phyloP scores from a whole-genome alignment of 2,797 vertebrate species.

The Sebastes baramenuke region DNA sequence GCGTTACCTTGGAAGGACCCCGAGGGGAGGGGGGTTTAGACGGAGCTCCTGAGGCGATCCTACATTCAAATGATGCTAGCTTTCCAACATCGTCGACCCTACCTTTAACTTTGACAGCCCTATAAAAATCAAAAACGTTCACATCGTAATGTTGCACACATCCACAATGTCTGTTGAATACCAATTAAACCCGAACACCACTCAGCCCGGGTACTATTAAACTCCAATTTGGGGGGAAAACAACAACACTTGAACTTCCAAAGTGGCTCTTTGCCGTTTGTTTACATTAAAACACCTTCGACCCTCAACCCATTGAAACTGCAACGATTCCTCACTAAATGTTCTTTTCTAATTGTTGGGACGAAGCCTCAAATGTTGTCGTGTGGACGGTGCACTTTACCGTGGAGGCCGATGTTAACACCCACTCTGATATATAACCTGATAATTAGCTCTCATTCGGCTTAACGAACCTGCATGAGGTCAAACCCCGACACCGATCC shows the following conservation, averaged over 20 bases:
- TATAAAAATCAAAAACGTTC: not conserved
- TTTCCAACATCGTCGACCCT: too few species aligned
- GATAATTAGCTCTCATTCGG: not conserved
- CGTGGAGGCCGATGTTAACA: not conserved
- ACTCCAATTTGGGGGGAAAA: not conserved
- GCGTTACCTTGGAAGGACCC: too few species aligned
- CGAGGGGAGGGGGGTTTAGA: too few species aligned
- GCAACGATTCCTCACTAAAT: not conserved
- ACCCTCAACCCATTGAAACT: not conserved
- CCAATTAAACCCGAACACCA: not conserved
- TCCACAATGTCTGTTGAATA: not conserved
- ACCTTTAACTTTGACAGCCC: too few species aligned
- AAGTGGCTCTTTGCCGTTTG: slow-evolving; percentile 29
- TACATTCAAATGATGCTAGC: too few species aligned
- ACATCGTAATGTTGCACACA: not conserved
- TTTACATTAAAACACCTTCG: slow-evolving; percentile 39
- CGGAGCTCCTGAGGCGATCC: rapidly evolving
- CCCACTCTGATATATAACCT: not conserved
- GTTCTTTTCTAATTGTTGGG: not conserved
- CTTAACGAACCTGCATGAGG: slow-evolving; percentile 14
- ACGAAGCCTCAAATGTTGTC: slow-evolving; percentile 21
- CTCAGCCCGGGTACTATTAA: slow-evolving; percentile 39
- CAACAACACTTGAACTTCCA: slow-evolving; percentile 34
- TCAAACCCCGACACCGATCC: not conserved
- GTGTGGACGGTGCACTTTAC: slow-evolving; percentile 38